Conservation (phyloP, 2,888 invertebrate species). For the Hydroisotoma schaefferi region DNA sequence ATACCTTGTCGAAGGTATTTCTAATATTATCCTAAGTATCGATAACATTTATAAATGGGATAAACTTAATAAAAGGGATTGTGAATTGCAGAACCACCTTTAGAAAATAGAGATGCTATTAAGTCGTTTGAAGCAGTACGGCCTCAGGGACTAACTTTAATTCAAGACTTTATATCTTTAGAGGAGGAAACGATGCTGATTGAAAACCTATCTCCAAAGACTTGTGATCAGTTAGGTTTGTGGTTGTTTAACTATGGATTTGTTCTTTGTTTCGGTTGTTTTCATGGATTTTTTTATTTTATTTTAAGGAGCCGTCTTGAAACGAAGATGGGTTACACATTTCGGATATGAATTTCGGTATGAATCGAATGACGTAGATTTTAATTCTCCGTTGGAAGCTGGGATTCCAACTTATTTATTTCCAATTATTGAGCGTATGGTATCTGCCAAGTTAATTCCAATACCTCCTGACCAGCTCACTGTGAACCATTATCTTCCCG, state of each 20-base stretch:
- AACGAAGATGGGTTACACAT: conserved; percentile 81
- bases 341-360: conserved; percentile 91
- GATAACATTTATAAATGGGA: neutral
- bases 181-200: conserved; percentile 63
- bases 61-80: conserved; percentile 13
- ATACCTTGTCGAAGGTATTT: conserved; percentile 61
- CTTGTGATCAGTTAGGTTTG: neutral
- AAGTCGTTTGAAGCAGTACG: conserved; percentile 53
- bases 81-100: conserved; percentile 52
- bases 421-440: conserved; percentile 49
- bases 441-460: conserved; percentile 61
- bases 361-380: conserved; percentile 78
- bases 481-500: conserved; percentile 76
- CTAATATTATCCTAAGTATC: neutral
- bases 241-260: neutral
- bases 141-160: conserved; percentile 63
- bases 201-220: conserved; percentile 4
- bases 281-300: neutral
- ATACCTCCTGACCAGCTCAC: conserved; percentile 75
- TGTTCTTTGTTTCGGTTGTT: neutral
- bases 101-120: conserved; percentile 44
- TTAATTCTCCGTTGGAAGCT: conserved; percentile 62
- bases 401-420: conserved; percentile 69
- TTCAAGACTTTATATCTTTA: conserved; percentile 67
- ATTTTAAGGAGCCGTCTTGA: conserved; percentile 55